Base-by-base conservation (phyloP, 2,797 vertebrate species). In the Alfaro cultratus region DNA sequence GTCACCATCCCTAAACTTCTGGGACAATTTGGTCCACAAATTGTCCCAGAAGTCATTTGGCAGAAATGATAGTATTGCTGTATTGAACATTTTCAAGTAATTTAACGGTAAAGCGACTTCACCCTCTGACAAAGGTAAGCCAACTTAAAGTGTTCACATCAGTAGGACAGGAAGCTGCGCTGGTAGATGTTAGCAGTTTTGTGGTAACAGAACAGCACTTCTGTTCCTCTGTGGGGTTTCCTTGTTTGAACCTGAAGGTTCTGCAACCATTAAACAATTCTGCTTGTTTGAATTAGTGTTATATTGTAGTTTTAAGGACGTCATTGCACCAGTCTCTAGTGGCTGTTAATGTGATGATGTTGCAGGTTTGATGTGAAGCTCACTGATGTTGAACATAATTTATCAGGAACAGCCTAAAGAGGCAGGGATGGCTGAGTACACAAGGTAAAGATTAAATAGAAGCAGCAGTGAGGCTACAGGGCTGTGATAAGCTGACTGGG, bases 401-500 rank as follows among this genome's bases (percentile, higher is more conserved):
- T 21, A 46, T 73, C 21, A n/a, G 15, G 45, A 49, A 62, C 67
- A 53, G 82, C 83, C 80, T 82, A 70, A 83, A 74, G 68, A 46
- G 45, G 70, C 73, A 82, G 57, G 31, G 71, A 51, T 51, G 10
- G 43, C 21, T 16, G 71, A 49, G 29, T 67, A 47, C 9, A 53
- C 34, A 76, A 70, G 72, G 78, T 85, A 53, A 62, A 80, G 83
- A 90, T 86, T 87, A 81, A 29, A 68, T 81, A 53, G 26, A 74
- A 26, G 77, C 67, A 64, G 57, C 68, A 71, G 26, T n/a, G 23
- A 43, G 26, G 12, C 31, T 29, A 76, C 31, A 46, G 75, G 29
- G 23, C 73, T 73, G 49, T 60, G 84, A 85, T 80, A 70, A 81
- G 75, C 23, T 51, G 49, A 68, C 70, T 80, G 34, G 47, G 73